phyloP scores from a whole-genome alignment of 37 sponge, comb jelly and placozoan genomes.

The Ianthella basta region DNA sequence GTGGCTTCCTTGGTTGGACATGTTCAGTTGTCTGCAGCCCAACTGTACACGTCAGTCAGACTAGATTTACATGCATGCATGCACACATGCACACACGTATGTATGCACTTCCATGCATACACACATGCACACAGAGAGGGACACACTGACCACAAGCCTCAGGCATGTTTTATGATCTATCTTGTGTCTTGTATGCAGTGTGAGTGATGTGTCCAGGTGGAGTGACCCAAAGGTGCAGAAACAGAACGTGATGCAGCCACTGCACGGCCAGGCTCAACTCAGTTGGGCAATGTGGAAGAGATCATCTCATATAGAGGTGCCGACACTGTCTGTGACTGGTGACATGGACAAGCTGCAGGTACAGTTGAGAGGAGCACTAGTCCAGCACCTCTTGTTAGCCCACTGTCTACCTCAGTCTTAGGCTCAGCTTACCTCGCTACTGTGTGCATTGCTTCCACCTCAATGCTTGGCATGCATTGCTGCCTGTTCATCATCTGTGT shows the following conservation, averaged over 20 bases:
- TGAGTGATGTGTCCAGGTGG: constrained; percentile 19
- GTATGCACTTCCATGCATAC: no score
- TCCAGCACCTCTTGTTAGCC: no score
- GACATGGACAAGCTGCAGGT: neutral
- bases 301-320: neutral
- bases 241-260: neutral
- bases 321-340: neutral
- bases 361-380: no score
- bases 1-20: neutral
- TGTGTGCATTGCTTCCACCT: no score
- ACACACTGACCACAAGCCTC: no score
- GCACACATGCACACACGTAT: no score
- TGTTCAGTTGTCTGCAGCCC: neutral
- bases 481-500: no score
- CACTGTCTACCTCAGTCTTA: no score
- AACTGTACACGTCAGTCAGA: neutral
- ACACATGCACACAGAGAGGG: no score
- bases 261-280: neutral
- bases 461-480: no score
- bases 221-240: neutral
- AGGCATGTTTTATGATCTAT: neutral
- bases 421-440: no score
- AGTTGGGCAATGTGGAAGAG: neutral
- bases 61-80: no score
- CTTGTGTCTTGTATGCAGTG: neutral